These are phyloP conservation scores for Phrynosoma platyrhinos DNA, from an alignment of 2,113 vertebrate species.

Conservation along the genomic window DNA sequence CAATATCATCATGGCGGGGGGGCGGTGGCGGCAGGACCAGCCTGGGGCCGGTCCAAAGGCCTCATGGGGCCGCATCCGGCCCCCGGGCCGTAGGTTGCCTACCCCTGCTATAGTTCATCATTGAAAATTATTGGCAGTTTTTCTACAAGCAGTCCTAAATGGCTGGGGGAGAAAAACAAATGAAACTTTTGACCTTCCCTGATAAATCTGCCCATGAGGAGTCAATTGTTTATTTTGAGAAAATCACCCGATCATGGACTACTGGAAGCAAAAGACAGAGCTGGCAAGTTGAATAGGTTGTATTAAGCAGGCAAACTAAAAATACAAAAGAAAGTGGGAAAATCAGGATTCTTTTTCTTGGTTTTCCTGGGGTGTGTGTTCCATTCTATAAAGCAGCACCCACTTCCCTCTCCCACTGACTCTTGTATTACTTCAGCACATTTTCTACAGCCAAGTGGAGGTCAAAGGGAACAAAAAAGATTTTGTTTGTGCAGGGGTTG, in stretches of 20 bases:
- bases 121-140: conserved; percentile 21
- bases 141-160: conserved; percentile 31
- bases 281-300: neutral
- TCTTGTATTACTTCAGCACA: conserved; percentile 8
- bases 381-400: neutral
- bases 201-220: conserved; percentile 57
- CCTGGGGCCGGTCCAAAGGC: no score
- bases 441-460: conserved; percentile 43
- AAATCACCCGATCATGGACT: conserved; percentile 32
- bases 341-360: neutral
- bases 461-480: neutral
- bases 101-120: conserved; percentile 30
- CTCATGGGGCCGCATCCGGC: no score
- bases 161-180: conserved; percentile 1
- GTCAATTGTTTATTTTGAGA: conserved; percentile 64
- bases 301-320: conserved; percentile 26
- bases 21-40: no score
- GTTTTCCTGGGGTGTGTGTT: neutral
- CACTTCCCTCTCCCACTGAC: neutral
- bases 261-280: conserved; percentile 25
- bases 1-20: no score
- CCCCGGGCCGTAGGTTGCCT: no score
- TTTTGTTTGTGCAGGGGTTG: conserved; percentile 20
- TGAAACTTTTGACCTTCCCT: conserved; percentile 56
- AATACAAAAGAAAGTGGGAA: neutral